Base-by-base conservation (phyloP, 1,140 invertebrate species). In the Tetramorium parvispinum region DNA sequence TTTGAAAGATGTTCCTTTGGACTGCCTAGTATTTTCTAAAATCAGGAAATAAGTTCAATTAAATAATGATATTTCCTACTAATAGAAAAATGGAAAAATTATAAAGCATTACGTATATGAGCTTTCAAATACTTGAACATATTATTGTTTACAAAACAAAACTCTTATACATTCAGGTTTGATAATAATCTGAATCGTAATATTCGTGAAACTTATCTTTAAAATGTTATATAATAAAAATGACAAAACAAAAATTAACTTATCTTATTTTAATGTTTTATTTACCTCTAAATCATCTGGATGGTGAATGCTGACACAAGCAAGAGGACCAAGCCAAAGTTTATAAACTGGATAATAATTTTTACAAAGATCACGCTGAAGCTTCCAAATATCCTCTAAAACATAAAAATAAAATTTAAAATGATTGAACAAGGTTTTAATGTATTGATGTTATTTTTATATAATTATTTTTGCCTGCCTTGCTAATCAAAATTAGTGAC, bases 1-100 rank as follows among this genome's bases (percentile, higher is more conserved):
- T 98, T 97, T 88, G 97, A 94, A 70, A 96, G 95, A 91, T 96
- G 93, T 93, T 96, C 40, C 40, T 68, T 96, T 57, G 93, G 92
- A 63, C 89, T 95, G 4, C 89, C 87, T 24, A 95, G 43, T 27
- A 94, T 21, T 24, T 85, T 66, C 93, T 94, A 61, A 43, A 86
- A 87, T 16, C 21, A 53, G 40, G 83, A 40, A 21, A 49, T 24
- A 65, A 51, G 85, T 68, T 13, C 46, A 68, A 68, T 68, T 68
- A 65, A n/a, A 65, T 65, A 65, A n/a, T 61, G 0, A 59, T 59
- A 37, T 37, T 66, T 66, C 21, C 1, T 65, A 65, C 13, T 0
- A 21, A 66, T 21, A 43, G 21, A 21, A 13, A 18, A 63, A 63
- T 63, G 27, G 16, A 63, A 37, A 32, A 43, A 21, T 13, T 66